phyloP scores from a whole-genome alignment of 2,113 vertebrate species.

The Passer montanus region DNA sequence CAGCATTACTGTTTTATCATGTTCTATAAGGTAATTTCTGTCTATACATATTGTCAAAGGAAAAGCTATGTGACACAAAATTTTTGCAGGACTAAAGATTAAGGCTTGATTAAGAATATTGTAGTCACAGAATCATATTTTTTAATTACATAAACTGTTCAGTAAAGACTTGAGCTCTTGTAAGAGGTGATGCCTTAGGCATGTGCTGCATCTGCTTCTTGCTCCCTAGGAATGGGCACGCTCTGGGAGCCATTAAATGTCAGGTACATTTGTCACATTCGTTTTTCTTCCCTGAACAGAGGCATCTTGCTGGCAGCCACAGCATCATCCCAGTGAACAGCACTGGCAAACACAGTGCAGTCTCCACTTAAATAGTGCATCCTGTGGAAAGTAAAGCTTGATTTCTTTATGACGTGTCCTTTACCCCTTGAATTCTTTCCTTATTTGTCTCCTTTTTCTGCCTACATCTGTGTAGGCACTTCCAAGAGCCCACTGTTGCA shows the following conservation, averaged over 20 bases:
- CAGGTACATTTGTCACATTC: not conserved
- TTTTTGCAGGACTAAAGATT: not conserved
- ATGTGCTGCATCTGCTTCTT: not conserved
- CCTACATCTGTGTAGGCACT: fast-evolving
- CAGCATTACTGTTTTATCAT: not conserved
- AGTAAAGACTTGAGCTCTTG: not conserved
- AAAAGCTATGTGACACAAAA: not conserved
- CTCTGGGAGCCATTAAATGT: not conserved
- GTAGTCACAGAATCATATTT: not conserved
- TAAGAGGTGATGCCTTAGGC: not conserved
- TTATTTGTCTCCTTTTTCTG: not conserved
- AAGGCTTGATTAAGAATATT: not conserved
- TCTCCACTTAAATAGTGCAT: not conserved
- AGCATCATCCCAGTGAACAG: not conserved
- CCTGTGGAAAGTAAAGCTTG: not conserved
- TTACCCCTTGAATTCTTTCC: not conserved
- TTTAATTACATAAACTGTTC: not conserved
- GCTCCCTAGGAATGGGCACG: not conserved
- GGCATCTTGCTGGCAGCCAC: not conserved
- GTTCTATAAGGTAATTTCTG: not conserved
- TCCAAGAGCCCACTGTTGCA: not conserved
- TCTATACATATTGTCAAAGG: not conserved
- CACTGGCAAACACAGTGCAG: not conserved
- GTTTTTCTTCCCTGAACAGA: not conserved
- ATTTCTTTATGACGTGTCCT: not conserved